phyloP scores from a whole-genome alignment of 2,888 invertebrate genomes.

The Drosophila acutilabella region DNA sequence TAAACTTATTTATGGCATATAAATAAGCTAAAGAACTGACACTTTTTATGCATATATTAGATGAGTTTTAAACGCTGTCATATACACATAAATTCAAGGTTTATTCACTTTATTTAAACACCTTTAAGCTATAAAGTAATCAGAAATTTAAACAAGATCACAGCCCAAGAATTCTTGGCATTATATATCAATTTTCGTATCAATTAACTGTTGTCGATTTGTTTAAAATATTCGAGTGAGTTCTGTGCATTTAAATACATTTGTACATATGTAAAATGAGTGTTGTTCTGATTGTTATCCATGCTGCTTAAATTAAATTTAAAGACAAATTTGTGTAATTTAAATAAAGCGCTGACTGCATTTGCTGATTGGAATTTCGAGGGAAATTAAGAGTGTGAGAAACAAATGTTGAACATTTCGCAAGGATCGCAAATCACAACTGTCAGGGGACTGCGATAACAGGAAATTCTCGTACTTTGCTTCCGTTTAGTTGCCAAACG shows the following conservation, averaged over 20 bases:
- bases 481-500: slow-evolving; percentile 36
- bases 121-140: slow-evolving; percentile 14
- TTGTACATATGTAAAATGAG: slow-evolving; percentile 15
- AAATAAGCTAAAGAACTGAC: slow-evolving; percentile 11
- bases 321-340: slow-evolving; percentile 38
- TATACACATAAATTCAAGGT: slow-evolving; percentile 18
- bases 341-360: slow-evolving; percentile 8
- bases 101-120: slow-evolving; percentile 54
- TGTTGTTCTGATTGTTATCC: slow-evolving; percentile 15
- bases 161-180: not conserved
- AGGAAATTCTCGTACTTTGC: slow-evolving; percentile 69
- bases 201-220: slow-evolving; percentile 29
- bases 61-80: slow-evolving; percentile 8
- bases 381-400: slow-evolving; percentile 29
- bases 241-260: not conserved
- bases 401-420: slow-evolving; percentile 13
- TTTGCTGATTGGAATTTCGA: slow-evolving; percentile 21
- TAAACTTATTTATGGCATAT: slow-evolving; percentile 12
- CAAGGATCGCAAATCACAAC: slow-evolving; percentile 62
- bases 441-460: slow-evolving; percentile 46
- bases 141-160: slow-evolving; percentile 28
- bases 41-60: slow-evolving; percentile 20
- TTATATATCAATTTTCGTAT: slow-evolving; percentile 32
- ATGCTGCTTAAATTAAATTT: slow-evolving; percentile 43
- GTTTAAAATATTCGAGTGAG: not conserved